Evolutionary conservation across 2,888 invertebrate genomes (phyloP), one percentile per base, ranked within the genome.

Genomic region (Lasioglossum figueresi): DNA sequence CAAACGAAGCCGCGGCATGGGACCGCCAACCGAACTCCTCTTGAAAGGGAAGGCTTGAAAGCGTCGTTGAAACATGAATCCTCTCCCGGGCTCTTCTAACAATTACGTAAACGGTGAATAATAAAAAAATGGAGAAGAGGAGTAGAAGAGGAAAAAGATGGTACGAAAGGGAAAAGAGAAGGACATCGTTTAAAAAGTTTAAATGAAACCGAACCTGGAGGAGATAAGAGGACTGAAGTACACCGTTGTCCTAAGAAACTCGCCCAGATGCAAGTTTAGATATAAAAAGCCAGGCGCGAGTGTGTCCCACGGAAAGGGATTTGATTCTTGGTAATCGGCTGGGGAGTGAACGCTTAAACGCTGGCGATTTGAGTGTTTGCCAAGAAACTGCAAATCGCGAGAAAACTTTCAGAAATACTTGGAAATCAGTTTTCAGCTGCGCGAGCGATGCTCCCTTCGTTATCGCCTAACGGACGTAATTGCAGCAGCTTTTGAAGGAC

Each of bases 231-330:
- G 52, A 4, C 34, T 37, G 70, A 43, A 27, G 43, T 74, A 52
- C 40, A 37, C n/a, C 43, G 72, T 87, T 74, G 68, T 59, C 19
- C 40, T 74, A 43, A 68, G 56, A 76, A 72, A 34, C 56, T 34
- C 71, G 73, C n/a, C n/a, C 43, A 68, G 56, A 45, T 80, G 71
- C 37, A 76, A 81, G 83, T 86, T 73, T 78, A 78, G 79, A 76
- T 80, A 45, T 27, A 76, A 71, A 76, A 68, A 74, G 19, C 23
- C 63, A 37, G 37, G 14, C 43, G 19, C 40, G 23, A 34, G 19
- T 19, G 14, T 37, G 34, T 40, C 79, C 4, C 37, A 68, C 59
- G 52, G 48, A 72, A 43, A 63, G 72, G 72, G 78, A 81, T 59
- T 63, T 74, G 68, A 40, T 31, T 70, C 70, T 70, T 70, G 40